Base-by-base conservation (phyloP, 2,113 vertebrate species). In the Solea senegalensis region DNA sequence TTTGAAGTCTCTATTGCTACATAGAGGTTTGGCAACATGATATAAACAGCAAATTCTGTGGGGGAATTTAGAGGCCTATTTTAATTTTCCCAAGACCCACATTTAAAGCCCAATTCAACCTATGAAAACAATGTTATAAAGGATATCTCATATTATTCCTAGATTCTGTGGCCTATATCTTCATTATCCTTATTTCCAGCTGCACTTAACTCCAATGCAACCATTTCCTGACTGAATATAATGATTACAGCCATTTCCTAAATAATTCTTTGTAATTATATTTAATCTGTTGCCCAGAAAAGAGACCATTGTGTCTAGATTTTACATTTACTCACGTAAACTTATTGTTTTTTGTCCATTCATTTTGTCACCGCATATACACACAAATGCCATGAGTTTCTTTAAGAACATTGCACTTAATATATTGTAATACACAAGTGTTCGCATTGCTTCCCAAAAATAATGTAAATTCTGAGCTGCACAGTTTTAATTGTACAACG, bases 241-340 rank as follows among this genome's bases (percentile, higher is more conserved):
- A 84, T 85, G 59, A 89, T 89, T 88, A 78, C 13, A 75, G 81
- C 72, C 72, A 80, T 88, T 90, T 88, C 84, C 80, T 76, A 73
- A 84, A 86, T 76, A 79, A 61, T 73, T 76, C 67, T 51, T 73
- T 45, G 74, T 75, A 86, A 83, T 86, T 88, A 71, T 57, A 82
- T 86, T 60, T 54, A 87, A 84, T 85, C 69, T 39, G 26, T 58
- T 74, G 56, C 77, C 71, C 56, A 68, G 60, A 78, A 86, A 76
- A 74, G 72, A 84, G 69, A 55, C 73, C 73, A 74, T 74, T 86
- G 75, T 76, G 65, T 80, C 72, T 44, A 74, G 84, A 60, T 83
- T 83, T 76, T 65, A 61, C 72, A 68, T 83, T 70, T 56, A 50
- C 59, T 77, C 58, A 64, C 21, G 49, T 59, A 12, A 1, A 12